Evolutionary conservation across 1,140 invertebrate genomes (phyloP), one percentile per base, ranked within the genome.

Genomic region (Drosophila fuyamai): DNA sequence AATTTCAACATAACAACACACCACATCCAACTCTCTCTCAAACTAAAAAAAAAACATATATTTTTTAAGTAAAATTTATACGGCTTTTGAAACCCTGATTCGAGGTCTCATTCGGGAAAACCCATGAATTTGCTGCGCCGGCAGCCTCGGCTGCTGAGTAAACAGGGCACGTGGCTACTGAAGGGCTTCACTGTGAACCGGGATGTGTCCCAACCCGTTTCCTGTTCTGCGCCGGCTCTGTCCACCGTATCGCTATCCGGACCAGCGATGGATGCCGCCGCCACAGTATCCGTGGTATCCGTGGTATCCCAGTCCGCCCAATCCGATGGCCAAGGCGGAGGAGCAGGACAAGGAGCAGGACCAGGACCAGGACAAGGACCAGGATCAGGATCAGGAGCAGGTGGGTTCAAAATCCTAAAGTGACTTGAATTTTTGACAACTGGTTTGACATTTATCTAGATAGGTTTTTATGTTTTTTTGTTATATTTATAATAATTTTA

Each of bases 121-220:
- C 60, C 67, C 32, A 62, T 72, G 77, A 70, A 67, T 77, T 47
- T 74, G 51, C 14, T 73, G 46, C 50, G 73, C 46, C 67, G 56
- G 77, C 77, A 71, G 68, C 44, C 38, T 1, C 9, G 50, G 58
- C 72, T 75, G 50, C 68, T 36, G 2, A 13, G 16, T 23, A n/a
- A 27, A 9, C 38, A 12, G 14, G 6, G 16, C 16, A n/a, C 18
- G 5, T 51, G 46, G 59, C 10, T 14, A 9, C n/a, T 46, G n/a
- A 32, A n/a, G 27, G 10, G 9, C 14, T 5, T 18, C 14, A n/a
- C 18, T 23, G 7, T 32, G 0, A 16, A n/a, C 8, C 4, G 27
- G 12, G 14, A 68, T 68, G 65, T 68, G 65, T 43, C 65, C 65
- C 5, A 68, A 68, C 6, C 68, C 70, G 14, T 40, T 62, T 18